A percentile compares a stretch with the other conserved stretches of the same genome.
These are phyloP conservation scores for Ormyrus labotus DNA, from an alignment of 2,888 invertebrate species.

Conservation along the genomic window DNA sequence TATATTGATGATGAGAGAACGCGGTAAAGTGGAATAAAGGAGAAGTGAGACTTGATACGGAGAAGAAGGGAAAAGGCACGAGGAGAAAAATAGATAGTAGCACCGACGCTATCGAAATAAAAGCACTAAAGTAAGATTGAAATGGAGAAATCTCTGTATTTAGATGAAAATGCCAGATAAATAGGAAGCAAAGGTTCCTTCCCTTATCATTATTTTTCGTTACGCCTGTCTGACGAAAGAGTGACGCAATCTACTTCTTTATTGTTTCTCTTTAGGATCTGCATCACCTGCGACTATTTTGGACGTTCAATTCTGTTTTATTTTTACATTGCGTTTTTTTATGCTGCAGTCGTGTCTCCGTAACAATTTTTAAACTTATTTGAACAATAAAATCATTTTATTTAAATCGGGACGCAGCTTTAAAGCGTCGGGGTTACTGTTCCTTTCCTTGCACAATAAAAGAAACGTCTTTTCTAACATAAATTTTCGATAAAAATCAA, in stretches of 20 bases:
- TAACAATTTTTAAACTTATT: no score
- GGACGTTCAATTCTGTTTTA: neutral
- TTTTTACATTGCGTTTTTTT: no score
- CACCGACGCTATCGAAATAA: slow-evolving; percentile 22
- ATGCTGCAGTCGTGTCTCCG: no score
- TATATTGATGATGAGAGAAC: slow-evolving; percentile 22
- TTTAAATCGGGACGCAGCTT: no score
- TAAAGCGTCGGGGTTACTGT: no score
- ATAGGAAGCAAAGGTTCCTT: neutral
- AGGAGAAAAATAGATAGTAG: slow-evolving; percentile 24
- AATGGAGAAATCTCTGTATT: slow-evolving; percentile 29
- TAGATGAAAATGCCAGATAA: slow-evolving; percentile 9
- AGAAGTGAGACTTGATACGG: neutral
- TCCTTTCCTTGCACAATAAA: no score
- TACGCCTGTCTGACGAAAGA: slow-evolving; percentile 16
- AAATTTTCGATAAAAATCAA: no score
- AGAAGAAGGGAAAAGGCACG: neutral
- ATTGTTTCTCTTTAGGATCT: neutral
- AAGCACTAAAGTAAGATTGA: slow-evolving; percentile 36
- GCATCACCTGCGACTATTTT: neutral
- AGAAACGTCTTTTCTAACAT: no score
- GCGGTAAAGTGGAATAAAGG: slow-evolving; percentile 1
- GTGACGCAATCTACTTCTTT: slow-evolving; percentile 33
- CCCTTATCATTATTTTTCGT: slow-evolving; percentile 5
- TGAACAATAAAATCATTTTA: no score